Conservation (phyloP, 2,888 invertebrate genomes). For the Penaeus monodon region DNA sequence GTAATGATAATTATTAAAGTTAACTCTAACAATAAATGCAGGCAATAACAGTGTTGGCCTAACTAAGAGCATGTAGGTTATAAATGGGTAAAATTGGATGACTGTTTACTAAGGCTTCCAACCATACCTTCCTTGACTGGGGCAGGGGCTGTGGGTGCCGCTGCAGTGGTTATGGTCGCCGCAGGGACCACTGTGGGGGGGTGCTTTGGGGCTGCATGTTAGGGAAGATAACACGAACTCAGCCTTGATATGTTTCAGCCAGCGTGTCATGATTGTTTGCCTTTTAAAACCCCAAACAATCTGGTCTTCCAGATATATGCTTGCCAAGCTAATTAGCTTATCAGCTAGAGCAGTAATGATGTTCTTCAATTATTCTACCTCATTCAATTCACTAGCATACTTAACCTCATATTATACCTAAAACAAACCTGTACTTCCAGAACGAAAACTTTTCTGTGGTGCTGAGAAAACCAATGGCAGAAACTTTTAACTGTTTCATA, state of each 20-base stretch:
- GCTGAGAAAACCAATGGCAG: too few species aligned
- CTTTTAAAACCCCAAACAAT: background rate
- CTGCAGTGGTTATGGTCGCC: slow-evolving; percentile 45
- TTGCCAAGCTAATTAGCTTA: slow-evolving; percentile 5
- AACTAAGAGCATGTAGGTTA: slow-evolving; percentile 11
- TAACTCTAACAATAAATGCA: background rate
- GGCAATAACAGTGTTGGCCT: slow-evolving; percentile 5
- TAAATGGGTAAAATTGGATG: background rate
- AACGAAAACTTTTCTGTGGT: too few species aligned
- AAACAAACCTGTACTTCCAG: too few species aligned
- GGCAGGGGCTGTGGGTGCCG: slow-evolving; percentile 55
- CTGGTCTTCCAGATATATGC: background rate
- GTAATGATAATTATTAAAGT: too few species aligned
- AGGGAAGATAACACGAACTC: slow-evolving; percentile 42
- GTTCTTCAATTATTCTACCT: too few species aligned
- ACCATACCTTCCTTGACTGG: slow-evolving; percentile 58
- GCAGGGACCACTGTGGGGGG: slow-evolving; percentile 51
- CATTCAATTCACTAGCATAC: too few species aligned
- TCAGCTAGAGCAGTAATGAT: too few species aligned
- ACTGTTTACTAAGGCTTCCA: background rate
- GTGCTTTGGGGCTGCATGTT: slow-evolving; percentile 54
- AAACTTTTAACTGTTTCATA: background rate
- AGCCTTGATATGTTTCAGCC: slow-evolving; percentile 34
- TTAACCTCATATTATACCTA: too few species aligned
- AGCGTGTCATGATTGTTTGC: slow-evolving; percentile 23